Base-by-base conservation (phyloP, 37 sponge, comb jelly and placozoan species). In the Halichondria panicea region DNA sequence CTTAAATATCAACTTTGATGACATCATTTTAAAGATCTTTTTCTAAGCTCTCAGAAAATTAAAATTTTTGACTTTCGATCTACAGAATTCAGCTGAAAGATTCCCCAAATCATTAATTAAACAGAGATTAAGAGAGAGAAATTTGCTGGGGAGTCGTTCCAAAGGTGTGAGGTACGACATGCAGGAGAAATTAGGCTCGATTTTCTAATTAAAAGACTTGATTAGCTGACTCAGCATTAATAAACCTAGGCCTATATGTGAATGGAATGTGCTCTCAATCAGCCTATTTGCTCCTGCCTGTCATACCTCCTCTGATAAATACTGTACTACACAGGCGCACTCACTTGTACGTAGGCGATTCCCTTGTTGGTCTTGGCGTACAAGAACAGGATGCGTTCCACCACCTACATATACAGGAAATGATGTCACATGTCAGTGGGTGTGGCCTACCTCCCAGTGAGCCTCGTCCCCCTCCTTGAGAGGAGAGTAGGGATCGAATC, bases 361-460 rank as follows among this genome's bases (percentile, higher is more conserved):
- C 99, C 99, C 31, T 84, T 89, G 81, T 94, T 92, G 44, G 89
- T 79, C 78, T 92, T 95, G n/a, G 95, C 90, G 54, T 95, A 87
- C 13, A 97, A 78, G 73, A 94, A 94, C 22, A 97, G 68, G 13
- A 97, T 88, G 66, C 99, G 68, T 63, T 96, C 97, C n/a, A 90
- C 94, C 4, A 93, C 94, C 92, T 91, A 59, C 1, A 74, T 12
- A 37, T 34, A 74, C 32, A 25, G 36, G 34, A 27, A 27, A 48
- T 45, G 8, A 8, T 12, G 60, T 59, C 25, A 22, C 60, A 24
- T 24, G 60, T 27, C 11, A 24, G 69, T 28, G 18, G n/a, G 45
- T 36, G 66, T 43, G 63, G 43, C 87, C 63, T 36, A 90, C 97
- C 88, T 97, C 95, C 99, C 99, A 97, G 73, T 97, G 99, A 18